A percentile compares a stretch with the other conserved stretches of the same genome.
phyloP scores from a whole-genome alignment of 2,113 vertebrate species.

The Okapia johnstoni region DNA sequence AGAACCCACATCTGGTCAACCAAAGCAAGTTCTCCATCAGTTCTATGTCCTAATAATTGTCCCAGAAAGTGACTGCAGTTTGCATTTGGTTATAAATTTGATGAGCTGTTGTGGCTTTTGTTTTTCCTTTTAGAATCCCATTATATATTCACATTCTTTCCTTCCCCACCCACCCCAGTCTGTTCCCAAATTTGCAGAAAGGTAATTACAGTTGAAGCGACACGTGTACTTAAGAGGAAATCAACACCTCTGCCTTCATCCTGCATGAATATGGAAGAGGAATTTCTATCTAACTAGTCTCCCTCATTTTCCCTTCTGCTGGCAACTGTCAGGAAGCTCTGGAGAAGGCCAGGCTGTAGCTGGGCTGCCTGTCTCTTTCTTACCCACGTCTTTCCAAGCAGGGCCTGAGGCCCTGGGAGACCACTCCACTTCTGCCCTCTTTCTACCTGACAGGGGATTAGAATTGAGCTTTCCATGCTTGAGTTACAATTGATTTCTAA shows the following conservation, averaged over 20 bases:
- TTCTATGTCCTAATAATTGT: not conserved
- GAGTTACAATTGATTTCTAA: constrained; percentile 5
- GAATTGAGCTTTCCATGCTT: not conserved
- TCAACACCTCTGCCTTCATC: not conserved
- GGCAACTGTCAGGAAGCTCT: not conserved
- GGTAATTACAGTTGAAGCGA: constrained; percentile 44
- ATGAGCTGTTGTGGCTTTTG: not conserved
- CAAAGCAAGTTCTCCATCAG: not conserved
- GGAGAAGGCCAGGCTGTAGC: not conserved
- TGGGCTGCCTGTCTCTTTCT: not conserved
- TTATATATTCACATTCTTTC: not conserved
- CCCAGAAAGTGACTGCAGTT: not conserved
- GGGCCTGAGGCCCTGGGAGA: not conserved
- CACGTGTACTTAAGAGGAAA: not conserved
- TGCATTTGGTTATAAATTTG: constrained; percentile 6
- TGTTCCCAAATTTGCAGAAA: constrained; percentile 52
- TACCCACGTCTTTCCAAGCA: not conserved
- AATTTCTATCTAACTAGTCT: not conserved
- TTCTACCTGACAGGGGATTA: not conserved
- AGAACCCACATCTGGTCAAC: not conserved
- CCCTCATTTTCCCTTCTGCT: not conserved
- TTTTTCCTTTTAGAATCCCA: constrained; percentile 32
- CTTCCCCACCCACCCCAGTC: not conserved
- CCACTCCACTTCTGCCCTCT: not conserved
- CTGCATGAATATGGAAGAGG: not conserved